Base-by-base conservation (phyloP, 2,113 vertebrate genomes). In the Nannobrachium achirus region DNA sequence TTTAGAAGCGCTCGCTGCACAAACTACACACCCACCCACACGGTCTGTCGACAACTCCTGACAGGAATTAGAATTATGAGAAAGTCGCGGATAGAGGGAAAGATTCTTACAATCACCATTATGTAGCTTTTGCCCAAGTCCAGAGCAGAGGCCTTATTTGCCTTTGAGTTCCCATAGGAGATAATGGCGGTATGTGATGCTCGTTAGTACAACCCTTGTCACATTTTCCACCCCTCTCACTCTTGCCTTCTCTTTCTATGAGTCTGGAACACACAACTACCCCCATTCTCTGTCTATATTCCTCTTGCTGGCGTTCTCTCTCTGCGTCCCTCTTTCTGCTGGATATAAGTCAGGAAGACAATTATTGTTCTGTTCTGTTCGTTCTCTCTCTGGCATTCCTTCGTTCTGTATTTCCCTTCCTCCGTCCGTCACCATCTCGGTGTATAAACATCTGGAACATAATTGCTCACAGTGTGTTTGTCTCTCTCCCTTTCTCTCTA, bases 291-390 rank as follows among this genome's bases (percentile, higher is more conserved):
- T 53, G 53, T 77, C 63, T 56, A 33, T 33, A 2, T 33, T 33
- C 25, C 66, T 79, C 82, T 71, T 76, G 15, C 39, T 44, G 38
- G 15, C 39, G 71, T 74, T 80, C 81, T 69, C 76, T 67, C 71
- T 77, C 85, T 63, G 59, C 78, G 76, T 80, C 78, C 78, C 69
- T 41, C 18, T 16, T 66, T 69, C 75, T 44, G 69, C 48, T 77
- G 69, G 83, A 82, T 82, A 79, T 76, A 77, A 79, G 75, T 81
- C 75, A 78, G 79, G 78, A 83, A 86, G 86, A 83, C 86, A 87
- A 87, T 89, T 82, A 88, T 84, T 59, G n/a, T n/a, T 67, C 67
- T 18, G n/a, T 19, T 50, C 16, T 46, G 25, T 33, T 66, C 70
- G 19, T 55, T 75, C 66, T 63, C 59, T 15, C 9, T 42, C 55